Conservation (phyloP, 2,888 invertebrate species). For the Kryphioiulus occultus region DNA sequence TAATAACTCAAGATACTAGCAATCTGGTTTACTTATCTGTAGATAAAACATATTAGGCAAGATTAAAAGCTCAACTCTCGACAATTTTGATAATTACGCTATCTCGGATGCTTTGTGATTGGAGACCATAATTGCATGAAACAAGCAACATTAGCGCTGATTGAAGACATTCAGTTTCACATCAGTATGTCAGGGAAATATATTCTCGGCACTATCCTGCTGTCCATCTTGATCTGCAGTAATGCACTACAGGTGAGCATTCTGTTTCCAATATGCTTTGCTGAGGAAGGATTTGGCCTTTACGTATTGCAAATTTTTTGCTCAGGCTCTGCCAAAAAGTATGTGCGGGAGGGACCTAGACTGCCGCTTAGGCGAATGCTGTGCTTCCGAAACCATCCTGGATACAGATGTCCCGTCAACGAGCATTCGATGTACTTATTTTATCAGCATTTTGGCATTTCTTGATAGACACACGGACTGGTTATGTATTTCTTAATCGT, state of each 20-base stretch:
- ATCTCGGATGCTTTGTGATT: not conserved
- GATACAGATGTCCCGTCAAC: not conserved
- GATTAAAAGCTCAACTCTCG: not conserved
- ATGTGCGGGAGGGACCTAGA: conserved; percentile 49
- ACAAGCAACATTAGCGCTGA: not conserved
- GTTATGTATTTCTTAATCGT: not conserved
- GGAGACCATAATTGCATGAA: not conserved
- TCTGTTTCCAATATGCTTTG: not conserved
- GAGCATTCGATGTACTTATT: conserved; percentile 43
- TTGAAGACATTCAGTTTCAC: not conserved
- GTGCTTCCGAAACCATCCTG: conserved; percentile 50
- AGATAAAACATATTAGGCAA: not conserved
- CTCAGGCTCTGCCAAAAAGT: conserved; percentile 8
- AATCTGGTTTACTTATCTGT: not conserved
- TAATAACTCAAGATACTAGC: not conserved
- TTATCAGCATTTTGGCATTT: not conserved
- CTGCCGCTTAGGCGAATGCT: conserved; percentile 48
- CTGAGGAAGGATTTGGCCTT: not conserved
- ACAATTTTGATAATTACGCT: not conserved
- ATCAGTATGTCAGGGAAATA: not conserved
- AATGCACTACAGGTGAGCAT: not conserved
- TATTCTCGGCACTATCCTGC: not conserved
- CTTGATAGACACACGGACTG: not conserved
- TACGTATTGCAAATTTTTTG: not conserved
- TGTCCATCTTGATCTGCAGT: not conserved